Evolutionary conservation across 1,140 invertebrate species (phyloP), one percentile per base, ranked within the genome.

Genomic region (Pararge aegeria): DNA sequence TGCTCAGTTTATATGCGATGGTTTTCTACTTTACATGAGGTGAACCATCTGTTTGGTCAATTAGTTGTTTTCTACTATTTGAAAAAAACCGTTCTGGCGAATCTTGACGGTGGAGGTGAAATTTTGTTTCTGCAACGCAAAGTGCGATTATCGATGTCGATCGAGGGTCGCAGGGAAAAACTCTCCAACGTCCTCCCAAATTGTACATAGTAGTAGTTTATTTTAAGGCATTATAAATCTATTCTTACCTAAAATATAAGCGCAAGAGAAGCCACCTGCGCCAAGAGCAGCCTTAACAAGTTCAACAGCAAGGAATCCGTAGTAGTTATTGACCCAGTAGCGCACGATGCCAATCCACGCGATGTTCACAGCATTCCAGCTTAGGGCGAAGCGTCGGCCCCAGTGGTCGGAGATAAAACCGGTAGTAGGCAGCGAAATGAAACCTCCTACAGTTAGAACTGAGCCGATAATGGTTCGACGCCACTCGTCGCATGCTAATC

Each of bases 331-430:
- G 2, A 93, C 91, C 64, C 93, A 94, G 18, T 93, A 93, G 51
- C 93, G 91, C 4, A 92, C 75, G 16, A 93, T 62, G 2, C 94
- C 94, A 19, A 93, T 84, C 49, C 94, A 79, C 7, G 91, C 91
- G 5, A 91, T 90, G 61, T 92, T 75, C 50, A 92, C 78, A 48
- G 92, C 91, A 24, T 91, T 92, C 63, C 92, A 63, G 10, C 93
- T 87, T 27, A 96, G 81, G 0, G 93, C 90, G 4, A 89, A 89
- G 59, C 92, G 91, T 12, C 95, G 89, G 1, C 95, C 95, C 75
- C 76, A 90, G 5, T 73, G 75, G 84, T 95, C 94, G 1, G 94
- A 94, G 3, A 95, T 73, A 70, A 92, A 91, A 19, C 94, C 94
- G 1, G 93, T 92, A 55, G 95, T 90, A 5, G 93, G 92, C 57